Conservation (phyloP, 2,797 vertebrate genomes). For the Cephalopachus bancanus region DNA sequence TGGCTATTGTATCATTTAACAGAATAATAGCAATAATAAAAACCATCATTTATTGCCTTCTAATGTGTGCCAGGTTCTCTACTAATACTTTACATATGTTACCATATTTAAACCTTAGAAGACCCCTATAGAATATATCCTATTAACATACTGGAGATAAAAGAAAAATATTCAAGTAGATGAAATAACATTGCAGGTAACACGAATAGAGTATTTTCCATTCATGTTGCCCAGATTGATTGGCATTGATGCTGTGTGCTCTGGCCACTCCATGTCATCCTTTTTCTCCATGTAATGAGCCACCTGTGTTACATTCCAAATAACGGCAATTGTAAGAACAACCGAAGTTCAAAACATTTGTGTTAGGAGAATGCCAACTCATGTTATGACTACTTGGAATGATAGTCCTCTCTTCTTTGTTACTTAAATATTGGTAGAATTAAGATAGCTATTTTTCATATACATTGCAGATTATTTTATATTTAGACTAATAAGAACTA, state of each 20-base stretch:
- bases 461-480: not conserved
- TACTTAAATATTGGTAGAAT: not conserved
- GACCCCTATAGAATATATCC: not conserved
- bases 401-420: not conserved
- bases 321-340: not conserved
- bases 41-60: not conserved
- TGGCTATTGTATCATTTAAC: not conserved
- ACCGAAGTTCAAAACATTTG: not conserved
- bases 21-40: slow-evolving; percentile 40
- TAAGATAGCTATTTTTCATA: not conserved
- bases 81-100: not conserved
- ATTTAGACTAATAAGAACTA: not conserved
- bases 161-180: not conserved
- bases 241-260: not conserved
- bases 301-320: not conserved
- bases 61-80: not conserved
- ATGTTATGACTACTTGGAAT: not conserved
- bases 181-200: not conserved
- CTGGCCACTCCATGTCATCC: not conserved
- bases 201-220: not conserved
- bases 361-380: not conserved
- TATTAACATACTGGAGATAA: not conserved
- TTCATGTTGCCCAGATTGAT: not conserved
- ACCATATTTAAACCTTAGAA: not conserved
- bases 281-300: not conserved